Percentiles rank a stretch among this genome's conserved stretches.
Evolutionary conservation across 2,113 vertebrate species (phyloP).

Genomic region (Phycodurus eques): DNA sequence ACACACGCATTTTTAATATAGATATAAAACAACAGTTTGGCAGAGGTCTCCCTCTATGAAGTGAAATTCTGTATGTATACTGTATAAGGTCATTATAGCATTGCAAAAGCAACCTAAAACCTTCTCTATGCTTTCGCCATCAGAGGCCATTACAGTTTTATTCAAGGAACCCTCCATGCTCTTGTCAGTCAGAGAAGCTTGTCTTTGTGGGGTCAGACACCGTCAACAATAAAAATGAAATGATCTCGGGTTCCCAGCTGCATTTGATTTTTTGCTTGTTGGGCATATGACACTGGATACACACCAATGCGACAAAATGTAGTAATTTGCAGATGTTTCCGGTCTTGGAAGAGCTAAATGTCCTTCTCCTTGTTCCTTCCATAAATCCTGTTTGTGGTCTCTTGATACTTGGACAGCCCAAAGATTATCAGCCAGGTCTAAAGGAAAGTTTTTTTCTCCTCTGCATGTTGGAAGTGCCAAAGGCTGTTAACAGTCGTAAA

Average conservation of each 20-base stretch:
- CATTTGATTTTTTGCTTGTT: slow-evolving; percentile 3
- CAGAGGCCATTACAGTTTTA: background rate
- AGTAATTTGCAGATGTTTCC: slow-evolving; percentile 27
- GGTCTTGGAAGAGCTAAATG: slow-evolving; percentile 25
- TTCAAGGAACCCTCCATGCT: background rate
- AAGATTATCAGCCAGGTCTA: background rate
- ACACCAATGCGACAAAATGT: background rate
- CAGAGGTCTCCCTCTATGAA: too few relatives aligned
- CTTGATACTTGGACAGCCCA: slow-evolving; percentile 22
- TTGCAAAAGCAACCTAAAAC: background rate
- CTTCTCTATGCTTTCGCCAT: background rate
- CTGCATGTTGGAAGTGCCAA: background rate
- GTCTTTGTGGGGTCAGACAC: background rate
- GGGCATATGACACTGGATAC: background rate
- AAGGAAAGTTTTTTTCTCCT: slow-evolving; percentile 13
- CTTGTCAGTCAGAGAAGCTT: background rate
- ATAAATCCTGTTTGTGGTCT: slow-evolving; percentile 33
- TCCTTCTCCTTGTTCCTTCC: slow-evolving; percentile 19
- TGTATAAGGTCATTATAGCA: background rate
- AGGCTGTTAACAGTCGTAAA: slow-evolving; percentile 10
- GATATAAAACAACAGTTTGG: too few relatives aligned
- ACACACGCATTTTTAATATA: too few relatives aligned
- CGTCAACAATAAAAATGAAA: slow-evolving; percentile 21
- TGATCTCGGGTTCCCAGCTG: slow-evolving; percentile 20
- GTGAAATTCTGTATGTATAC: too few relatives aligned